phyloP scores from a whole-genome alignment of 2,888 invertebrate genomes.

The Aleiodes leptofemur region DNA sequence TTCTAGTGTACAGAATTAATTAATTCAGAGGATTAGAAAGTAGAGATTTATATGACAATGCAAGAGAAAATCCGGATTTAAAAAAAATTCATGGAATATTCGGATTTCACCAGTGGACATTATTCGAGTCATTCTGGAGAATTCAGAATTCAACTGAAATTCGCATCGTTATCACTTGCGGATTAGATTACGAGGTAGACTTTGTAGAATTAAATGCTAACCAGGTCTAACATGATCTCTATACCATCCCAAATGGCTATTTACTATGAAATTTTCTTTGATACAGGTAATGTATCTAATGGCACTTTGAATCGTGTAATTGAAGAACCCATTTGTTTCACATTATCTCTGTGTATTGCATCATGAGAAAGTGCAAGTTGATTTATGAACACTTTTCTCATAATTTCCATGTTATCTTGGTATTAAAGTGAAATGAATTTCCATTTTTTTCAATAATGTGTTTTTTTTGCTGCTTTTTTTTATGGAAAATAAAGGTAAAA shows the following conservation, averaged over 20 bases:
- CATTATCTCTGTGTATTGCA: no score
- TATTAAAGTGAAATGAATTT: no score
- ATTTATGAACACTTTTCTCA: no score
- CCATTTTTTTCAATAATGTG: no score
- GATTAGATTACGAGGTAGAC: constrained; percentile 3
- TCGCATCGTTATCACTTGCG: constrained; percentile 36
- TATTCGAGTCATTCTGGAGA: constrained; percentile 25
- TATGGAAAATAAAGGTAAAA: no score
- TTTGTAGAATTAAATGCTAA: not conserved
- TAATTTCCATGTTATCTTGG: no score
- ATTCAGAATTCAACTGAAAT: constrained; percentile 18
- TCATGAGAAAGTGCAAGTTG: no score
- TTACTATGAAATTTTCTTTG: not conserved
- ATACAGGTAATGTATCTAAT: no score
- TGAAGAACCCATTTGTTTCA: no score
- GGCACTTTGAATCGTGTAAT: no score
- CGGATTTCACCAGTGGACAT: not conserved
- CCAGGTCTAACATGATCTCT: not conserved
- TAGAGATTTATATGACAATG: not conserved
- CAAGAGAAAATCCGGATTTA: not conserved
- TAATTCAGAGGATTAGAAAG: not conserved
- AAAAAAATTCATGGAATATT: not conserved
- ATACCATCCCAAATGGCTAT: not conserved
- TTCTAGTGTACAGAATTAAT: not conserved
- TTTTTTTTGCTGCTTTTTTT: no score